Evolutionary conservation across 2,113 vertebrate species (phyloP), one percentile per base, ranked within the genome.

Genomic region (Pseudorasbora parva): DNA sequence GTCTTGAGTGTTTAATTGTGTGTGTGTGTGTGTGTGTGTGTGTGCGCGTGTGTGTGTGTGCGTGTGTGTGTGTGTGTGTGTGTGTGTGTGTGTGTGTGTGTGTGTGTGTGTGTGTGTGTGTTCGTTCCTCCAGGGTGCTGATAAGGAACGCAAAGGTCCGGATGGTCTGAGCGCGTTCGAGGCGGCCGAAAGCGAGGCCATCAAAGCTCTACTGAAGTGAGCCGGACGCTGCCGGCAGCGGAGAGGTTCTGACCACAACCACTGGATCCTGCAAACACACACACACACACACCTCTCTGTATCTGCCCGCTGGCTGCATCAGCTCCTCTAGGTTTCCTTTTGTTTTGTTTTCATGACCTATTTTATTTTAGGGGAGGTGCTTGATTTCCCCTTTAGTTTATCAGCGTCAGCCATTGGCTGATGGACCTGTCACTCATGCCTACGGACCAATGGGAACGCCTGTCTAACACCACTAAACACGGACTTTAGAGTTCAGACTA

Each of bases 131-230:
- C 94, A 99, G 97, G 98, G 97, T 91, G 97, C 97, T 87, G 95
- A 98, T 94, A 98, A 97, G 93, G 88, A 93, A 90, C 90, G 88
- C 89, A 97, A 95, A 93, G 95, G 95, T 88, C 96, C 96, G 54
- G 93, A 97, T 81, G 97, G 96, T 91, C 87, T 93, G 68, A 95
- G 90, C 83, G 95, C 96, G 88, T 94, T 96, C 57, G 97, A 98
- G 92, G 94, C 95, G 74, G 94, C 96, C 76, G 95, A 96, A 86
- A 93, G 89, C 84, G 96, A 96, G 5, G 93, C 91, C 88, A 97
- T 99, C 88, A 98, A 95, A 95, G 96, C 94, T 86, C 95, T 99
- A 86, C 95, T 99, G 82, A 95, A 98, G 94, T 98, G 95, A 97
- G 88, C 12, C 59, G 49, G 75, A 82, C 59, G 62, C 82, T 77